Evolutionary conservation across 2,888 invertebrate genomes (phyloP).

Genomic region (Rhagium mordax): DNA sequence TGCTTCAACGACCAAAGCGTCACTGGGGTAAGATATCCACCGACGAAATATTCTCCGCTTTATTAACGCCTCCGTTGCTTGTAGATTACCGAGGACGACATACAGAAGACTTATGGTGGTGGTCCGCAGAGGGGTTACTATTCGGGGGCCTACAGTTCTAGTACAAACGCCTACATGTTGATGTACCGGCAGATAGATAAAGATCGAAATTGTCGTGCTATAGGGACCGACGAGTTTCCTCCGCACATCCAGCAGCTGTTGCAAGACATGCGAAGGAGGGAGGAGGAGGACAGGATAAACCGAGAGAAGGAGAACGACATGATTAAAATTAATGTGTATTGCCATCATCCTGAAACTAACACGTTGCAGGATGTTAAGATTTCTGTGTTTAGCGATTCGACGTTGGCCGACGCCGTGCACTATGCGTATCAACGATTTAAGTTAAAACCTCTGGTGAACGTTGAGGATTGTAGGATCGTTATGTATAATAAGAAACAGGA

Average conservation of each 20-base stretch:
- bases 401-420: slow-evolving; percentile 75
- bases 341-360: slow-evolving; percentile 74
- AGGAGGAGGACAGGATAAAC: slow-evolving; percentile 76
- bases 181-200: slow-evolving; percentile 87
- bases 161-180: slow-evolving; percentile 92
- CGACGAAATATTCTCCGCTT: not conserved
- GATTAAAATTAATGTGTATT: slow-evolving; percentile 77
- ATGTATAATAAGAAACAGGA: slow-evolving; percentile 78
- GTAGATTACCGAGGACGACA: slow-evolving; percentile 85
- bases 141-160: slow-evolving; percentile 83
- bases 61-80: slow-evolving; percentile 44
- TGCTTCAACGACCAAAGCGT: slow-evolving; percentile 93
- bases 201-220: slow-evolving; percentile 76
- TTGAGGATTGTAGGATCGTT: slow-evolving; percentile 82
- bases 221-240: slow-evolving; percentile 81
- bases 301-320: slow-evolving; percentile 77
- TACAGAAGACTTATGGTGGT: slow-evolving; percentile 87
- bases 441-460: slow-evolving; percentile 74
- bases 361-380: slow-evolving; percentile 73
- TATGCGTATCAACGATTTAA: slow-evolving; percentile 76
- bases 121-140: slow-evolving; percentile 78
- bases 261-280: slow-evolving; percentile 77
- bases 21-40: slow-evolving; percentile 73
- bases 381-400: slow-evolving; percentile 74
- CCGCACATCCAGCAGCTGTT: slow-evolving; percentile 79